Evolutionary conservation across 1,140 invertebrate species (phyloP).

Genomic region (Nixonia krombeini): DNA sequence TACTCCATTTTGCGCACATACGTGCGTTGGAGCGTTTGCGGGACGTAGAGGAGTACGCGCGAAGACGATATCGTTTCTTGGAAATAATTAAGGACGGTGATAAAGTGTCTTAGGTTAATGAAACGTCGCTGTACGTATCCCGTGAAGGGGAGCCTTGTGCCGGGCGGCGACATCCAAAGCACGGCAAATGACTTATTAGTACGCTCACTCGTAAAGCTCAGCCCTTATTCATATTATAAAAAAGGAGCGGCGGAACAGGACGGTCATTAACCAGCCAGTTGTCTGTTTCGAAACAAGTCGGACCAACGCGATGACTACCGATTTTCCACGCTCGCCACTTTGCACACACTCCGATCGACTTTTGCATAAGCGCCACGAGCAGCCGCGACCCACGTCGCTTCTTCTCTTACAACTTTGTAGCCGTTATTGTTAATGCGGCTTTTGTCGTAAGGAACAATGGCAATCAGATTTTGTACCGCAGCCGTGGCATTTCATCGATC

Average conservation of each 20-base stretch:
- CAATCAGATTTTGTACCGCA: constrained; percentile 7
- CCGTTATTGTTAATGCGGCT: constrained; percentile 1
- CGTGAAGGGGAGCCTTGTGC: constrained; percentile 32
- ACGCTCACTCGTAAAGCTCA: constrained; percentile 41
- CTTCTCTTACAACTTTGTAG: not conserved
- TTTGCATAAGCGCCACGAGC: not conserved
- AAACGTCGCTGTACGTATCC: constrained; percentile 30
- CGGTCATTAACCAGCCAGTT: constrained; percentile 31
- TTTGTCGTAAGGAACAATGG: constrained; percentile 2
- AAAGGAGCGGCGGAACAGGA: constrained; percentile 36
- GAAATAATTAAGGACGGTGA: constrained; percentile 47
- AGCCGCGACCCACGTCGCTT: not conserved
- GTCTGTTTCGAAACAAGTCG: constrained; percentile 25
- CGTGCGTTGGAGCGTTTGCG: no score
- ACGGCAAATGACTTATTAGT: constrained; percentile 45
- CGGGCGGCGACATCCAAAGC: constrained; percentile 44
- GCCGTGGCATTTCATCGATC: not conserved
- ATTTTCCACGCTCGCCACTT: constrained; percentile 15
- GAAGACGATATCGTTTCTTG: constrained; percentile 30
- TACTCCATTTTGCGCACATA: no score
- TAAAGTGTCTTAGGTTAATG: constrained; percentile 48
- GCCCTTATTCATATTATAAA: constrained; percentile 26
- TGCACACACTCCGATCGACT: constrained; percentile 5
- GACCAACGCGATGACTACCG: constrained; percentile 17
- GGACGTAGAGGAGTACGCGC: no score